These are phyloP conservation scores for Sitta carolinensis DNA, from an alignment of 2,797 vertebrate genomes.

Conservation along the genomic window DNA sequence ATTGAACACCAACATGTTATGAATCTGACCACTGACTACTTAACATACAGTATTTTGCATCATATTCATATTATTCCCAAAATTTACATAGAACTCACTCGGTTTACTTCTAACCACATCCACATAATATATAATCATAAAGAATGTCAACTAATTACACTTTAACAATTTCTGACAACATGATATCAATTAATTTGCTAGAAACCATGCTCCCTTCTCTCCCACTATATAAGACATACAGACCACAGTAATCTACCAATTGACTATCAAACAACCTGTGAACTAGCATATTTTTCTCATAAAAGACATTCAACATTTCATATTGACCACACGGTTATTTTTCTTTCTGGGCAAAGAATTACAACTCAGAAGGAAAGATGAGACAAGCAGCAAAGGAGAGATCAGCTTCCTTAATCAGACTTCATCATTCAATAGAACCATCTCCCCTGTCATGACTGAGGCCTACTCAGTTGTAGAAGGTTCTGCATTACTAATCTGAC, in stretches of 20 bases:
- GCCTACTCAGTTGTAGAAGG: neutral
- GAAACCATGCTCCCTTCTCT: neutral
- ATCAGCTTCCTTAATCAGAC: neutral
- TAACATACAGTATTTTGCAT: neutral
- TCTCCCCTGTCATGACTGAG: neutral
- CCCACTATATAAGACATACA: neutral
- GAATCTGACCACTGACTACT: neutral
- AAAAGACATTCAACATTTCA: neutral
- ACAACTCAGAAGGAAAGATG: neutral
- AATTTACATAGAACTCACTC: neutral
- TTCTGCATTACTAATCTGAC: neutral
- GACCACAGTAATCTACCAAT: rapidly evolving
- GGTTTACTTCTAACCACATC: neutral
- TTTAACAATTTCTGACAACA: neutral
- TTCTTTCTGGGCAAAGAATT: neutral
- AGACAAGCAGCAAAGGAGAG: neutral
- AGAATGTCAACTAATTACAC: neutral
- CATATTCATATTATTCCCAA: neutral
- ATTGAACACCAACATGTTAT: conserved; percentile 16
- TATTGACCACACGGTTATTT: neutral
- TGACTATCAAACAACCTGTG: neutral
- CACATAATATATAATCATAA: neutral
- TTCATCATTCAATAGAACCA: neutral
- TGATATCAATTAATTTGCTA: neutral
- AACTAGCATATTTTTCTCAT: neutral